Evolutionary conservation across 2,797 vertebrate species (phyloP).

Genomic region (Pseudochirops cupreus): DNA sequence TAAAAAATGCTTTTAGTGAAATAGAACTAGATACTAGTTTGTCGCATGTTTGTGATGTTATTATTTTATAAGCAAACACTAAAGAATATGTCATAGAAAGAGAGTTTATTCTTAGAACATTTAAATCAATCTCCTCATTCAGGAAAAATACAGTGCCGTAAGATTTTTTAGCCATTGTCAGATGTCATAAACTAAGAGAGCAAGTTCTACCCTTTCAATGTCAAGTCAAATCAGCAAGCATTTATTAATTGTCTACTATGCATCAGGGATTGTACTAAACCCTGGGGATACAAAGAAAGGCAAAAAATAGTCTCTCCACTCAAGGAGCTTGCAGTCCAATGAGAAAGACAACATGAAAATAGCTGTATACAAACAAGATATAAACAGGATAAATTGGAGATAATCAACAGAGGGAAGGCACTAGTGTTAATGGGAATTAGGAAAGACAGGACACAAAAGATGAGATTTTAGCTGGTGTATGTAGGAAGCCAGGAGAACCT

Average conservation of each 20-base stretch:
- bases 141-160: conserved; percentile 8
- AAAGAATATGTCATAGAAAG: neutral
- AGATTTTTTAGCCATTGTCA: neutral
- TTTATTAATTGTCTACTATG: neutral
- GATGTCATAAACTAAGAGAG: neutral
- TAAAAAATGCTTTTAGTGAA: conserved; percentile 34
- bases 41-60: conserved; percentile 44
- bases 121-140: conserved; percentile 32
- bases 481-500: neutral
- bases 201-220: neutral
- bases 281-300: neutral
- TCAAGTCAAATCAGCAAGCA: neutral
- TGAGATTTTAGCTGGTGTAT: neutral
- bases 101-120: conserved; percentile 45
- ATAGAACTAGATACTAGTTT: conserved; percentile 22
- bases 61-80: conserved; percentile 37
- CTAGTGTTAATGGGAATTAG: neutral
- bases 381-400: neutral
- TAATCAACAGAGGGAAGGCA: neutral
- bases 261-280: neutral
- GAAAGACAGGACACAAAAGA: neutral
- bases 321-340: neutral
- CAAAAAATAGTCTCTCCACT: neutral
- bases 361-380: neutral
- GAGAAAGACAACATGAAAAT: neutral